phyloP scores from a whole-genome alignment of 2,113 vertebrate genomes.

The Amazona vittata region DNA sequence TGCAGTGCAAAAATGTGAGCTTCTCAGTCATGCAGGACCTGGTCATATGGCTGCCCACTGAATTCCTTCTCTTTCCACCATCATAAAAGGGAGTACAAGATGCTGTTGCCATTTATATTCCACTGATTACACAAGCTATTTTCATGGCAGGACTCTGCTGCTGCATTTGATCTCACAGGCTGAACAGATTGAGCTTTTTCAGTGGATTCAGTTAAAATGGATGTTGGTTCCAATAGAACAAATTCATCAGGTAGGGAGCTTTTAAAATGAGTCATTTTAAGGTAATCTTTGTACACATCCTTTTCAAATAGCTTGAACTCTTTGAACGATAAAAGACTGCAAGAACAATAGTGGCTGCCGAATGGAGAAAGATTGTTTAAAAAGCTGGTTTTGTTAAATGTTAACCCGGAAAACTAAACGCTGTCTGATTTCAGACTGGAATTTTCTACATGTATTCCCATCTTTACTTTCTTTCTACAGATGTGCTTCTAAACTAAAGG shows the following conservation, averaged over 20 bases:
- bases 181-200: constrained; percentile 49
- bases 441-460: constrained; percentile 3
- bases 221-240: constrained; percentile 1
- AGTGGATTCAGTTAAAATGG: constrained; percentile 45
- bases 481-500: constrained; percentile 19
- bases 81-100: constrained; percentile 68
- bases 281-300: constrained; percentile 43
- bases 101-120: constrained; percentile 71
- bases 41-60: constrained; percentile 48
- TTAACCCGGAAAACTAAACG: constrained; percentile 33
- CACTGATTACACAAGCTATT: constrained; percentile 77
- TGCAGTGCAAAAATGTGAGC: constrained; percentile 59
- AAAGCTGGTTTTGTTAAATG: constrained; percentile 27
- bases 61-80: constrained; percentile 56
- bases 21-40: constrained; percentile 56
- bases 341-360: constrained; percentile 33
- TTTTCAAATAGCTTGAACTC: constrained; percentile 35
- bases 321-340: constrained; percentile 14
- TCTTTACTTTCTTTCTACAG: background rate
- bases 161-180: constrained; percentile 50
- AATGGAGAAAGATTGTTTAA: constrained; percentile 5
- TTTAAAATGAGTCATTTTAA: constrained; percentile 42
- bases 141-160: constrained; percentile 66
- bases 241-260: constrained; percentile 38
- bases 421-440: constrained; percentile 41